A percentile compares a stretch with the other conserved stretches of the same genome.
phyloP scores from a whole-genome alignment of 2,113 vertebrate species.

The Rhadina sibilatrix region DNA sequence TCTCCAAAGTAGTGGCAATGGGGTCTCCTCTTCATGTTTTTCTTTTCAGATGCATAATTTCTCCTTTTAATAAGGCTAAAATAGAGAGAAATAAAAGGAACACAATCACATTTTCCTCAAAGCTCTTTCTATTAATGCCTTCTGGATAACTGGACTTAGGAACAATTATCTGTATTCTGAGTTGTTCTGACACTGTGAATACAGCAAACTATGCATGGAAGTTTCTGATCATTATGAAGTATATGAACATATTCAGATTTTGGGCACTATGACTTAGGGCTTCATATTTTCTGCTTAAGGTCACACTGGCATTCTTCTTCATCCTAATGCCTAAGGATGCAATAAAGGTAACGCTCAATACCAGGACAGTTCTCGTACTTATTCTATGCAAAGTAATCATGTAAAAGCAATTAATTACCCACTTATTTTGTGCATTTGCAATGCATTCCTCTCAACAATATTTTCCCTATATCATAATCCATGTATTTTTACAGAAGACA shows the following conservation, averaged over 20 bases:
- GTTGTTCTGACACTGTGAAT: not conserved
- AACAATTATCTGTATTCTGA: conserved; percentile 44
- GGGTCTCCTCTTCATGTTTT: conserved; percentile 67
- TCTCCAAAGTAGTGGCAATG: conserved; percentile 68
- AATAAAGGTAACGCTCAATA: not conserved
- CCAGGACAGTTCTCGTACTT: not conserved
- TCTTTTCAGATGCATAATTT: conserved; percentile 73
- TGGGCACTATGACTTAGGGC: not conserved
- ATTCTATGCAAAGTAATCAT: not conserved
- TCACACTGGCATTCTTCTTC: not conserved
- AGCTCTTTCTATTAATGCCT: conserved; percentile 24
- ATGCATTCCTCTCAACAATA: not conserved
- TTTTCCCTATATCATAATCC: not conserved
- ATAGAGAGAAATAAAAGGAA: conserved; percentile 54
- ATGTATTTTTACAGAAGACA: not conserved
- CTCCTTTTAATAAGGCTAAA: conserved; percentile 65
- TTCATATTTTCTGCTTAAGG: not conserved
- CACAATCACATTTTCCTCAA: conserved; percentile 63
- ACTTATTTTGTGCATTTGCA: not conserved
- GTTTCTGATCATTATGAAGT: conserved; percentile 12
- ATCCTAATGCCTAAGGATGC: not conserved
- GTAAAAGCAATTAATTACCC: not conserved
- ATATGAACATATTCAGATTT: not conserved
- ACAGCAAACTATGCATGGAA: conserved; percentile 11
- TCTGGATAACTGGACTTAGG: not conserved